Conservation (phyloP, 2,113 vertebrate species). For the Megalops atlanticus region DNA sequence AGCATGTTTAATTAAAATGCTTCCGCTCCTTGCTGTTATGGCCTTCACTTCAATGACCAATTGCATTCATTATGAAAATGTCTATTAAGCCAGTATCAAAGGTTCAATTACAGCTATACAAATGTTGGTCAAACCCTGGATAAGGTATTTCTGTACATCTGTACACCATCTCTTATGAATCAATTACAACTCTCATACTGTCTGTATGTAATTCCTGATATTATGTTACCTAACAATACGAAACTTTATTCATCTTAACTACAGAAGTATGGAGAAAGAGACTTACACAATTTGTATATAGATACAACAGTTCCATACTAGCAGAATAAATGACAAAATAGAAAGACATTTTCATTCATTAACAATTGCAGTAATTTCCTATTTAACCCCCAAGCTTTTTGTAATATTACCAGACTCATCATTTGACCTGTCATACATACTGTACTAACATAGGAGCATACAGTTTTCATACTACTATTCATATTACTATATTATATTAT, state of each 20-base stretch:
- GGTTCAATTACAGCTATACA: neutral
- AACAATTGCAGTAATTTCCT: no score
- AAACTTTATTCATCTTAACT: neutral
- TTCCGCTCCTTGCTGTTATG: neutral
- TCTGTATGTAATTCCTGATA: neutral
- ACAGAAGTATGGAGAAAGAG: neutral
- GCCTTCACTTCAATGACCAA: neutral
- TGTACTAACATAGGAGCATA: no score
- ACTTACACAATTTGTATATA: constrained; percentile 16
- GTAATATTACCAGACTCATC: no score
- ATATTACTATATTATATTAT: no score
- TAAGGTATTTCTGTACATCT: neutral
- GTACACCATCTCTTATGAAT: neutral
- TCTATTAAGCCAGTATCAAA: neutral
- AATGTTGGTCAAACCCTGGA: neutral
- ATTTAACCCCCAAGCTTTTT: no score
- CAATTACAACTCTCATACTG: constrained; percentile 13
- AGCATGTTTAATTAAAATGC: neutral
- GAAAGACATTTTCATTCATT: no score
- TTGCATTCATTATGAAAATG: neutral
- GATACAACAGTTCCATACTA: no score
- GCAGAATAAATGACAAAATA: no score
- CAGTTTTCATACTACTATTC: no score
- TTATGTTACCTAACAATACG: neutral
- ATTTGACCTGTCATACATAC: no score